Evolutionary conservation across 2,113 vertebrate species (phyloP), one percentile per base, ranked within the genome.

Genomic region (Elephantulus edwardii): DNA sequence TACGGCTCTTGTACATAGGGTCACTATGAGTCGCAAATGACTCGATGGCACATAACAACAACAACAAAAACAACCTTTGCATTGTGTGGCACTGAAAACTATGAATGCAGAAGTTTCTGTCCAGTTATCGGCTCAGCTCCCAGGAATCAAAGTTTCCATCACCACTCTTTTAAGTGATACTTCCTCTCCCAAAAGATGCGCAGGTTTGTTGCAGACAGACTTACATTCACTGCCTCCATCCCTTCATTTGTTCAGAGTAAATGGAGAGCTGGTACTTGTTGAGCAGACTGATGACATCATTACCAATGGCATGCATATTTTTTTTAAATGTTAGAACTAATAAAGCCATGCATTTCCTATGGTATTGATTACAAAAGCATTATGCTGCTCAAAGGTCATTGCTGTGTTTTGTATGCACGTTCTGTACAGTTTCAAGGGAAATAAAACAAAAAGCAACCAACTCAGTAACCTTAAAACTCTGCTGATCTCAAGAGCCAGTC

Each of bases 341-440:
- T 93, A 56, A 93, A 86, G 62, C 17, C 38, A 81, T 80, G 24
- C 11, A 93, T 83, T 95, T 96, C 58, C 72, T 80, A 24, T 88
- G 72, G 33, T 84, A 94, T 82, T 70, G 86, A 93, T 96, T 86
- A 77, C 30, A 92, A 94, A 91, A 83, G 52, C 72, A 81, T 91
- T 91, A 85, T 91, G n/a, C 35, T 83, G 24, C 60, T 94, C 90
- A 91, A 91, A 94, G 72, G 86, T 93, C 92, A 93, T 22, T 30
- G 85, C 72, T 89, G 14, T 89, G 56, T 66, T 88, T 52, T 91
- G 42, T 90, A 66, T 77, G 75, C 4, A 83, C 38, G 85, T 83
- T 93, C 46, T 91, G 35, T 76, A 50, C 56, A 48, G 30, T 68
- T 92, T 38, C 66, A 77, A 20, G 76, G 83, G 52, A 92, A 92